phyloP scores from a whole-genome alignment of 2,888 invertebrate species.

The Scaptomyza polygonia region DNA sequence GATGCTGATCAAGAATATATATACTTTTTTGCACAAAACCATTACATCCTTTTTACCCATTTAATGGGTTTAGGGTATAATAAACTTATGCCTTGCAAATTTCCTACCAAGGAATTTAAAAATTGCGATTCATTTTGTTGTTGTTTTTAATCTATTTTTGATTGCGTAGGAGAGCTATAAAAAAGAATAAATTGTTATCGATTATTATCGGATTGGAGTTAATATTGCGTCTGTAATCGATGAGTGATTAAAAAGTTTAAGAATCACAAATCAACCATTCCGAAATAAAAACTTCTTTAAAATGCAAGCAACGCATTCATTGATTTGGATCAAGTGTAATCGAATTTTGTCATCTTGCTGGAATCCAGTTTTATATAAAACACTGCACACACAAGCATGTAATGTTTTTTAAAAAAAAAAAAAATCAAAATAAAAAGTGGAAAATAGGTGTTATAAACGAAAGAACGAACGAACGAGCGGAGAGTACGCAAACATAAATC shows the following conservation, averaged over 20 bases:
- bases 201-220: background rate
- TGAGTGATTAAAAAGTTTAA: background rate
- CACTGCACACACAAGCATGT: no score
- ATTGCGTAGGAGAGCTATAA: no score
- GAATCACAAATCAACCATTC: background rate
- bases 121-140: slow-evolving; percentile 12
- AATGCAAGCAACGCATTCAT: background rate
- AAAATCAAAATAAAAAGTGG: slow-evolving; percentile 15
- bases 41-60: no score
- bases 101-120: slow-evolving; percentile 16
- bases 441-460: slow-evolving; percentile 20
- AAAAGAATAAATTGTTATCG: background rate
- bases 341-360: background rate
- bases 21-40: no score
- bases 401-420: no score
- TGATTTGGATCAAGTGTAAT: slow-evolving; percentile 11
- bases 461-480: slow-evolving; percentile 11
- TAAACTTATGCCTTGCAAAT: no score
- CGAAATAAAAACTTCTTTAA: background rate
- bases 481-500: slow-evolving; percentile 58
- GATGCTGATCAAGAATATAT: no score
- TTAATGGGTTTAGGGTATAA: no score
- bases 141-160: no score
- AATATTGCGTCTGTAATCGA: background rate
- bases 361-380: no score